phyloP scores from a whole-genome alignment of 2,888 invertebrate genomes.

The Tuta absoluta region DNA sequence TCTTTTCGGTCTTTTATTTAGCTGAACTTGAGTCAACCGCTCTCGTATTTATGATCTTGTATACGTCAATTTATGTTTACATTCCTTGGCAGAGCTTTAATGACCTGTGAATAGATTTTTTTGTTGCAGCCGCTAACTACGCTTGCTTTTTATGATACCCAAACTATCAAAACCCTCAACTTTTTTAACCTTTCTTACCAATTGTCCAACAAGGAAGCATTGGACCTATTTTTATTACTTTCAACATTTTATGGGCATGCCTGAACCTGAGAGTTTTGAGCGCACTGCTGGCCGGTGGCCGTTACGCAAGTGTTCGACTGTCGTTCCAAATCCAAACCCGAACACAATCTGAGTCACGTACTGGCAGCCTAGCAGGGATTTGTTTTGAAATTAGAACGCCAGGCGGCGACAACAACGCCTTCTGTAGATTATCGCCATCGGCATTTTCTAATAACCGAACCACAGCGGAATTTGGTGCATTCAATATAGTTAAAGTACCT shows the following conservation, averaged over 20 bases:
- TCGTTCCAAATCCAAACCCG: constrained; percentile 28
- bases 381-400: constrained; percentile 79
- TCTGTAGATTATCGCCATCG: constrained; percentile 72
- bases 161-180: too few species aligned
- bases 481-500: not conserved
- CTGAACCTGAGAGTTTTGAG: not conserved
- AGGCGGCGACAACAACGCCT: constrained; percentile 67
- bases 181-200: too few species aligned
- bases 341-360: constrained; percentile 77
- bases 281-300: constrained; percentile 20
- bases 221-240: not conserved
- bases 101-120: not conserved
- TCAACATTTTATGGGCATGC: not conserved
- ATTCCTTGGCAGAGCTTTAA: not conserved
- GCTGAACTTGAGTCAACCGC: not conserved
- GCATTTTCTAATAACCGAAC: constrained; percentile 66
- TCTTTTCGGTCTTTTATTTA: constrained; percentile 6
- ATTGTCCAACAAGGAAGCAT: too few species aligned
- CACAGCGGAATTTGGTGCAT: constrained; percentile 17
- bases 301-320: constrained; percentile 30
- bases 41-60: not conserved
- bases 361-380: constrained; percentile 72
- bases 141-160: too few species aligned
- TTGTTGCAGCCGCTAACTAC: too few species aligned
- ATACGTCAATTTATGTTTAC: too few species aligned